phyloP scores from a whole-genome alignment of 2,113 vertebrate species.

The Labeo catla region DNA sequence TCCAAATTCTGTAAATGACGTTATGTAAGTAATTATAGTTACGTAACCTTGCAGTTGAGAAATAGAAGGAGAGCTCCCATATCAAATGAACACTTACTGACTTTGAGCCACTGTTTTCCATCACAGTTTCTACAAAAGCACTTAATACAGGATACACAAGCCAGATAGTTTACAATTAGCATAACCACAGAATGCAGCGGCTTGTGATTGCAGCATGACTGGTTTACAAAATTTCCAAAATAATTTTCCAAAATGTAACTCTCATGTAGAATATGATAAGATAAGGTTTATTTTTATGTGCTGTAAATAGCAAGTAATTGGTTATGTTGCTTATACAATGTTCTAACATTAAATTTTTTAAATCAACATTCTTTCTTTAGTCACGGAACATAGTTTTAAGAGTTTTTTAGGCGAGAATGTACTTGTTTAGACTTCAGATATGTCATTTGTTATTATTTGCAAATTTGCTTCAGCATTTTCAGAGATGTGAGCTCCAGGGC shows the following conservation, averaged over 20 bases:
- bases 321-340: too few relatives aligned
- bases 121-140: conserved; percentile 23
- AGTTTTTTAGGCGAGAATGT: too few relatives aligned
- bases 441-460: too few relatives aligned
- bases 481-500: too few relatives aligned
- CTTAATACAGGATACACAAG: conserved; percentile 22
- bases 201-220: background rate
- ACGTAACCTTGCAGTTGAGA: conserved; percentile 44
- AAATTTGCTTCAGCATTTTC: too few relatives aligned
- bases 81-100: conserved; percentile 46
- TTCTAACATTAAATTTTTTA: too few relatives aligned
- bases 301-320: too few relatives aligned
- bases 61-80: background rate
- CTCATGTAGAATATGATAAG: background rate
- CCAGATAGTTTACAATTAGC: conserved; percentile 25
- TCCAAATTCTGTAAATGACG: conserved; percentile 26
- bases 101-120: conserved; percentile 36
- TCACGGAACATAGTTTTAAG: too few relatives aligned
- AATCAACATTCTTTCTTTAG: too few relatives aligned
- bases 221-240: background rate
- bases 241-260: background rate
- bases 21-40: conserved; percentile 49
- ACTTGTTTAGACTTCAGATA: too few relatives aligned
- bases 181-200: background rate
- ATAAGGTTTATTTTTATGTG: background rate